These are phyloP conservation scores for Brenthis hecate DNA, from an alignment of 2,888 invertebrate species.

Conservation along the genomic window DNA sequence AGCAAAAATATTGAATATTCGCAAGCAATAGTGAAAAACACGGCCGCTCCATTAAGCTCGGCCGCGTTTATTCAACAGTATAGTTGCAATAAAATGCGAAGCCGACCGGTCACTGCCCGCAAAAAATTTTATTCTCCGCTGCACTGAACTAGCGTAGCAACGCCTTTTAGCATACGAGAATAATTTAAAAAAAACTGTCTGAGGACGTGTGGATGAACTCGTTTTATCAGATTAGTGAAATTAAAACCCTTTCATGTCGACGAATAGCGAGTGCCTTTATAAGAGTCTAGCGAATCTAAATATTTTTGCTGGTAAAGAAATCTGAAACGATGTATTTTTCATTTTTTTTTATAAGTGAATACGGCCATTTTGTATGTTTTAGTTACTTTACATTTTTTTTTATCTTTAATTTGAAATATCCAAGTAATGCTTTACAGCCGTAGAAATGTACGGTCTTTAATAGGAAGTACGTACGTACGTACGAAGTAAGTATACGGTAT, in stretches of 20 bases:
- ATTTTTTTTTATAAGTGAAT: not conserved
- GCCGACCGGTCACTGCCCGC: slow-evolving; percentile 66
- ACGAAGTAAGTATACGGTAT: no score
- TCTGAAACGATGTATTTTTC: slow-evolving; percentile 1
- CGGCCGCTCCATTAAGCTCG: slow-evolving; percentile 69
- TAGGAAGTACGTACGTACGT: no score
- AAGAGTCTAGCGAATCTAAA: slow-evolving; percentile 22
- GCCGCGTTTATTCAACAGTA: slow-evolving; percentile 72
- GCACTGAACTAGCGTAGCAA: slow-evolving; percentile 28
- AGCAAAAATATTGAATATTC: slow-evolving; percentile 77
- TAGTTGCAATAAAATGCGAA: slow-evolving; percentile 79
- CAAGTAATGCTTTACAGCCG: no score
- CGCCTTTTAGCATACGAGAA: slow-evolving; percentile 25
- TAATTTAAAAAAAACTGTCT: slow-evolving; percentile 31
- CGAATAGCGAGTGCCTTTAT: slow-evolving; percentile 44
- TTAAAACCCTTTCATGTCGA: slow-evolving; percentile 48
- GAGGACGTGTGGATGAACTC: slow-evolving; percentile 37
- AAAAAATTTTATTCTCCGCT: slow-evolving; percentile 70
- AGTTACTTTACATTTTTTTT: no score
- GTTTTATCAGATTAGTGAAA: slow-evolving; percentile 50
- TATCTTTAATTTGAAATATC: no score
- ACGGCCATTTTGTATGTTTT: not conserved
- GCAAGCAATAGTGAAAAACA: slow-evolving; percentile 56
- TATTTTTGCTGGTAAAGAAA: slow-evolving; percentile 11
- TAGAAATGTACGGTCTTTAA: no score